phyloP scores from a whole-genome alignment of 2,888 invertebrate genomes.

The Taenaris catops region DNA sequence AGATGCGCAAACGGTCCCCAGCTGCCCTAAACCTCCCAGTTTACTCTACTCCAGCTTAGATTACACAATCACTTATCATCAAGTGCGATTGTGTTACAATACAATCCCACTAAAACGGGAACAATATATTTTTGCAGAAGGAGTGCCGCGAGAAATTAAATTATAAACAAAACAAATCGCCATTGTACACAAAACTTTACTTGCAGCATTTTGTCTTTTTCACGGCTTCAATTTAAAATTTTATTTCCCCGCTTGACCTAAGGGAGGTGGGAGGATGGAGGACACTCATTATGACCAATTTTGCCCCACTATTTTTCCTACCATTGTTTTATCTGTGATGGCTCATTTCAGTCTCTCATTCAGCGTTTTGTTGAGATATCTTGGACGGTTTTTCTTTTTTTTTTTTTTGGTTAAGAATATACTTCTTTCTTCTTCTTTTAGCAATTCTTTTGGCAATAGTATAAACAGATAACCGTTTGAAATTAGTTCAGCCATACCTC shows the following conservation, averaged over 20 bases:
- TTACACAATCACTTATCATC: no score
- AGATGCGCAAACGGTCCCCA: no score
- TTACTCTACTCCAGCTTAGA: no score
- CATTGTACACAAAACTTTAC: conserved; percentile 28
- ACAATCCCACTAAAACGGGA: no score
- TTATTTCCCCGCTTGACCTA: conserved; percentile 60
- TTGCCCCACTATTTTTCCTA: conserved; percentile 57
- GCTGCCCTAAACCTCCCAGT: no score
- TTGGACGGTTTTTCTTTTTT: conserved; percentile 12
- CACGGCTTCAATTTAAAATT: conserved; percentile 72
- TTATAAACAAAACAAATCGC: conserved; percentile 22
- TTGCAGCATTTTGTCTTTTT: conserved; percentile 62
- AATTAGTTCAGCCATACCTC: no score
- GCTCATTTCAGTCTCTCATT: conserved; percentile 63
- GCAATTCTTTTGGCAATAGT: no score
- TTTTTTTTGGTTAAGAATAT: conserved; percentile 1
- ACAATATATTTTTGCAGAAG: no score
- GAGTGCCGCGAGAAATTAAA: conserved; percentile 18
- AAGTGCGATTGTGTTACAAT: no score
- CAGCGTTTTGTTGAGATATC: conserved; percentile 41
- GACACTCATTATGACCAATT: conserved; percentile 76
- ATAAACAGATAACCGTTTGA: no score
- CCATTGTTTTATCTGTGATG: conserved; percentile 51
- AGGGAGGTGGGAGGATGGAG: conserved; percentile 42
- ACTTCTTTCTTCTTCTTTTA: no score